Percentiles rank a stretch among this genome's conserved stretches.
Evolutionary conservation across 2,888 invertebrate genomes (phyloP).

Genomic region (Idaea biselata): DNA sequence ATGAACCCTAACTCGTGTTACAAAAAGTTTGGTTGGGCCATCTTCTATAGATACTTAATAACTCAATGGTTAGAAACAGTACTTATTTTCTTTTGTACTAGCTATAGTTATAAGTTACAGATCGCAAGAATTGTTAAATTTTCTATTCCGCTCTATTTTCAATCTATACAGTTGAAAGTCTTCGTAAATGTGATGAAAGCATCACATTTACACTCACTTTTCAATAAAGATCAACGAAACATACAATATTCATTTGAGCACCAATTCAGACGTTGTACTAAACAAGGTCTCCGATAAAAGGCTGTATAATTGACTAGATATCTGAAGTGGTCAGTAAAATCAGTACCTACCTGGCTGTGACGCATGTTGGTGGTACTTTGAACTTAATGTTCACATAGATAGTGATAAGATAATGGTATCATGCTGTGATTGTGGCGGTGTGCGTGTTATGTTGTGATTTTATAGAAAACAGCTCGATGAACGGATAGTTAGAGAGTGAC

Average conservation of each 20-base stretch:
- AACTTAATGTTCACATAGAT: slow-evolving; percentile 32
- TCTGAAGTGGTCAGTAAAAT: background rate
- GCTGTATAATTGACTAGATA: background rate
- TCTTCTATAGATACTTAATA: too few relatives aligned
- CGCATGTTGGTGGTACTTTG: background rate
- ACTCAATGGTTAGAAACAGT: too few relatives aligned
- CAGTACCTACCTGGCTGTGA: slow-evolving; percentile 2
- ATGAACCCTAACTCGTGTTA: too few relatives aligned
- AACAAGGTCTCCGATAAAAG: background rate
- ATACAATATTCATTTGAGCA: background rate
- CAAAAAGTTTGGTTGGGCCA: too few relatives aligned
- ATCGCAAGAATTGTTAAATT: too few relatives aligned
- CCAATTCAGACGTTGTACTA: background rate
- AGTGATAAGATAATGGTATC: slow-evolving; percentile 29
- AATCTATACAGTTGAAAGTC: too few relatives aligned
- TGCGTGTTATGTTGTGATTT: slow-evolving; percentile 31
- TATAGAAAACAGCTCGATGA: background rate
- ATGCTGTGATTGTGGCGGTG: slow-evolving; percentile 33
- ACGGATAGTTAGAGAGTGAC: too few relatives aligned
- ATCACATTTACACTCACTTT: background rate
- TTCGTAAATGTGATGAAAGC: too few relatives aligned
- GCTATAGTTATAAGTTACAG: too few relatives aligned
- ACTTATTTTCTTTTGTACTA: too few relatives aligned
- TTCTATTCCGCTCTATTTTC: too few relatives aligned
- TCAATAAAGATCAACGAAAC: background rate